Evolutionary conservation across 2,888 invertebrate species (phyloP), one percentile per base, ranked within the genome.

Genomic region (Marasmarcha lunaedactyla): DNA sequence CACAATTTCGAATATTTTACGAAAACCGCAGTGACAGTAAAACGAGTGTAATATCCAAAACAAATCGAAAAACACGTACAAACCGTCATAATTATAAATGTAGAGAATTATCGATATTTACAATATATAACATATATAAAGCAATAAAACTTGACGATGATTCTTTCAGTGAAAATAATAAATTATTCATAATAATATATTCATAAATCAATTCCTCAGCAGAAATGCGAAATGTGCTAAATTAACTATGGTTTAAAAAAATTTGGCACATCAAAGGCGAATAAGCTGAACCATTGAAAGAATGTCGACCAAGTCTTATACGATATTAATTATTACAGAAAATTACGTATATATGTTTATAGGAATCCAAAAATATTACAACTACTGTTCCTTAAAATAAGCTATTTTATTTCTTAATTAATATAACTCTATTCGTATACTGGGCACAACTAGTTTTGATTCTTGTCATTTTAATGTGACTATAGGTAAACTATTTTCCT

Each of bases 381-480:
- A 59, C 79, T 79, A 83, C 69, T 76, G 76, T 78, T 71, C 77
- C 83, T 83, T 81, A 83, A 66, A 73, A 81, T 81, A 81, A 81
- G 78, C 79, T 78, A 79, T 61, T 67, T 64, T 69, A 74, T 66
- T 66, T 67, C 65, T 38, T 34, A 35, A 40, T 27, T 41, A 42
- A 30, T 26, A 33, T 71, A 71, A 76, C 62, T 7, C 78, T 83
- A 83, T 76, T 83, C 83, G 83, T 83, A 83, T 83, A 83, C 83
- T 79, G 81, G 83, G 81, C 83, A 83, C 83, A 83, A 83, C 83
- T 83, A 83, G 83, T 79, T 76, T 72, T 79, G 79, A 79, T 81
- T 79, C 68, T 65, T 78, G 78, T 79, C 78, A 81, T 79, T 78
- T 71, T 71, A 63, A 72, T 61, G 71, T 81, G 79, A 81, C 81